Evolutionary conservation across 2,797 vertebrate species (phyloP).

Genomic region (Peromyscus aztecus): DNA sequence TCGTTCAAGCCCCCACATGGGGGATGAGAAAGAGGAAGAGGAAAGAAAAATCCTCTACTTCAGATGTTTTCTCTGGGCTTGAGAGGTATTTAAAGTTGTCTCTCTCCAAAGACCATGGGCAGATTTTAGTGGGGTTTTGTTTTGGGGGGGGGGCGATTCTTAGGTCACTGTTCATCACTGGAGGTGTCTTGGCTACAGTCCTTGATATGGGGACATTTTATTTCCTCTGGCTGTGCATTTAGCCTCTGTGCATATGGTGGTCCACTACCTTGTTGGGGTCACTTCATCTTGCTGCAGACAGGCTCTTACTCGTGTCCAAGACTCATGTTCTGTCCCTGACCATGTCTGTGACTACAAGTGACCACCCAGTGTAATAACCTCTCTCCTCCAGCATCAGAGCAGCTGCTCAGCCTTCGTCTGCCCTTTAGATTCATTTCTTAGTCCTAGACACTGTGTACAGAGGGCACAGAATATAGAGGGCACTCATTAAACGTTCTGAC

Average conservation of each 20-base stretch:
- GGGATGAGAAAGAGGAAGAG: not conserved
- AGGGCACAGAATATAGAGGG: not conserved
- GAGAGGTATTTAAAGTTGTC: not conserved
- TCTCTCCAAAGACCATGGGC: not conserved
- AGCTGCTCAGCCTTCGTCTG: not conserved
- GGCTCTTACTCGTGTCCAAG: not conserved
- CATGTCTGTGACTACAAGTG: not conserved
- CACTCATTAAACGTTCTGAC: not conserved
- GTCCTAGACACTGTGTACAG: not conserved
- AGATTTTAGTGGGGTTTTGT: not conserved
- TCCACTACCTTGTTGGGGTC: not conserved
- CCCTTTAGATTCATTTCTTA: not conserved
- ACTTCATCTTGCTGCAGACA: not conserved
- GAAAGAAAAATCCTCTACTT: not conserved
- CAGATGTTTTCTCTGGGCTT: not conserved
- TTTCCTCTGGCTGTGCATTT: not conserved
- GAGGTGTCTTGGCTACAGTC: not conserved
- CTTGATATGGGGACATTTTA: not conserved
- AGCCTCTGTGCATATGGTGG: not conserved
- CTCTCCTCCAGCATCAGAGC: not conserved
- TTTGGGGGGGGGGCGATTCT: not conserved
- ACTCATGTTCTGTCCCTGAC: not conserved
- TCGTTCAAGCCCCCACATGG: not conserved
- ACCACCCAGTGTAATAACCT: fast-evolving
- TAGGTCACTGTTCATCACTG: not conserved